Evolutionary conservation across 1,140 invertebrate genomes (phyloP).

Genomic region (Bombus picipes): DNA sequence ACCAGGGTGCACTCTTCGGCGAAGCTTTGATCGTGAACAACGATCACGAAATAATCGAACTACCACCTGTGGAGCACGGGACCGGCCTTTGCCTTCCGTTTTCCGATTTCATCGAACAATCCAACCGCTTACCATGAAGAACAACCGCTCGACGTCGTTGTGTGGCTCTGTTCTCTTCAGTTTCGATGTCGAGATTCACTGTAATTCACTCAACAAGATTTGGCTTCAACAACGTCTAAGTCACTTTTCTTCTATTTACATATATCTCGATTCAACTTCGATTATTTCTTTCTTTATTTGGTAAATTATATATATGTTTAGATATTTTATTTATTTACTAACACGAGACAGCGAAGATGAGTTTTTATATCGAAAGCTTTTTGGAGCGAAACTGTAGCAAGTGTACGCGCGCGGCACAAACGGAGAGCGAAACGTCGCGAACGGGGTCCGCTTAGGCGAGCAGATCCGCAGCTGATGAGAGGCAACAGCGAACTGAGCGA

Average conservation of each 20-base stretch:
- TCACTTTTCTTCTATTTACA: background rate
- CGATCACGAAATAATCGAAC: conserved; percentile 2
- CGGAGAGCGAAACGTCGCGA: background rate
- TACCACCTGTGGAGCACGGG: conserved; percentile 35
- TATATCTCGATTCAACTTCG: background rate
- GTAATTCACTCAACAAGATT: background rate
- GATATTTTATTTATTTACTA: background rate
- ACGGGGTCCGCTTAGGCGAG: background rate
- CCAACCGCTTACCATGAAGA: conserved; percentile 35
- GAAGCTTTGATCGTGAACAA: background rate
- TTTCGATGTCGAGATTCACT: background rate
- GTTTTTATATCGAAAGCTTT: background rate
- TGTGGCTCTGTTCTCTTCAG: background rate
- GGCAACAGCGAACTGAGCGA: conserved; percentile 73
- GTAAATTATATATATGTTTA: too few species aligned
- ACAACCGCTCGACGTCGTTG: background rate
- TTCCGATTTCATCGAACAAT: background rate
- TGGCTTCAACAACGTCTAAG: too few species aligned
- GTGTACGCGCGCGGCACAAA: background rate
- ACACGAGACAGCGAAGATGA: background rate
- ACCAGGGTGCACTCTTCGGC: background rate
- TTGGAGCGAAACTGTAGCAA: too few species aligned
- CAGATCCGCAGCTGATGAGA: conserved; percentile 72
- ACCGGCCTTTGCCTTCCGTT: background rate
- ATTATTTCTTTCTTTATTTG: too few species aligned